Base-by-base conservation (phyloP, 2,888 invertebrate species). In the Cataglyphis altisquamis region DNA sequence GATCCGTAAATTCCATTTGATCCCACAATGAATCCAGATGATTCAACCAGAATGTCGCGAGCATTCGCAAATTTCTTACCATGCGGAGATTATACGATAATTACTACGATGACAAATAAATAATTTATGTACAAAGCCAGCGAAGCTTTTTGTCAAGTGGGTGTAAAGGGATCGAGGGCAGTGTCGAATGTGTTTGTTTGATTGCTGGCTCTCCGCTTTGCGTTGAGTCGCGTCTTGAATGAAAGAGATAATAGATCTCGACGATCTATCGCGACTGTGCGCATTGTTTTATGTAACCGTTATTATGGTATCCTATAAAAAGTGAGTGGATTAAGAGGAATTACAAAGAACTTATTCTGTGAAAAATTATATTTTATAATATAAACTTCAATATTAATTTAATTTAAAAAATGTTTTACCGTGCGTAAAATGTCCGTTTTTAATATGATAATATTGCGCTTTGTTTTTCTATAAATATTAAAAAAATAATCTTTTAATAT, bases 101-200 rank as follows among this genome's bases (percentile, higher is more conserved):
- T 74, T 18, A 21, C 52, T 75, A 75, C 32, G 25, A 78, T 68
- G 41, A 57, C 41, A 68, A 57, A 68, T 78, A 60, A 80, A 80
- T 72, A 80, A 60, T 60, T 80, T 80, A 80, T 80, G 78, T 80
- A 80, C 78, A 80, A 72, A 80, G 78, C 78, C 78, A 80, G 45
- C 57, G 60, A 72, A 80, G 72, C 25, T 70, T 60, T 72, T 80
- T 70, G 21, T 60, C 41, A 45, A 72, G 25, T 32, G 60, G n/a
- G 3, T 78, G 8, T 68, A 41, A 60, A 57, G 32, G 57, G 45
- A 72, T 32, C 45, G 45, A 70, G 45, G 78, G 78, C 78, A 80
- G 78, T 80, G 72, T 77, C 67, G 55, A 6, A 21, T 55, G 25
- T 48, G 18, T 48, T 64, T 21, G 55, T 57, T 77, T 67, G 55